Conservation (phyloP, 2,797 vertebrate genomes). For the Sandelia bainsii region DNA sequence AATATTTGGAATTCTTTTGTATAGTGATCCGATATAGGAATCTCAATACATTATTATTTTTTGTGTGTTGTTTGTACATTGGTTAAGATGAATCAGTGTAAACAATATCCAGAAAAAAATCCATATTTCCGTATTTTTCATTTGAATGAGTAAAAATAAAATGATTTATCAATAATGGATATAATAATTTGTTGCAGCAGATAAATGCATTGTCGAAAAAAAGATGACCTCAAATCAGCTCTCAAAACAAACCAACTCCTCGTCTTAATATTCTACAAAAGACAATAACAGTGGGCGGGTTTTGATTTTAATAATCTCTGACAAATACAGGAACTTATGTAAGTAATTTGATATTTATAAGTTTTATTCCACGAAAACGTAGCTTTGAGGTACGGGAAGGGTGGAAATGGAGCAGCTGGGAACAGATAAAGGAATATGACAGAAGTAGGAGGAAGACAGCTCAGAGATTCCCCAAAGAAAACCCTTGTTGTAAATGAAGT, state of each 20-base stretch:
- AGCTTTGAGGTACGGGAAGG: slow-evolving; percentile 25
- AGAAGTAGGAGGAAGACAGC: slow-evolving; percentile 65
- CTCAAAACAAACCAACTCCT: neutral
- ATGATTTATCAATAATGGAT: neutral
- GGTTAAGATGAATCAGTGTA: too few relatives aligned
- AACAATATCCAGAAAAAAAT: too few relatives aligned
- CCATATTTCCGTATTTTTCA: too few relatives aligned
- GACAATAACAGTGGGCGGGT: slow-evolving; percentile 14
- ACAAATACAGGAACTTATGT: slow-evolving; percentile 61
- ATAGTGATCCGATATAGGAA: too few relatives aligned
- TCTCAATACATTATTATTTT: too few relatives aligned
- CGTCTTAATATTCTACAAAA: slow-evolving; percentile 1
- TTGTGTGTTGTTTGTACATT: too few relatives aligned
- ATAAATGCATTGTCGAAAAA: neutral
- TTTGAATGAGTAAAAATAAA: neutral
- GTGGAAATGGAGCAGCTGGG: slow-evolving; percentile 23
- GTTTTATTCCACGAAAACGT: slow-evolving; percentile 46
- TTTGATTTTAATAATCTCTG: slow-evolving; percentile 50
- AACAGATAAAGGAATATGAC: slow-evolving; percentile 61
- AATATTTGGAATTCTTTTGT: too few relatives aligned
- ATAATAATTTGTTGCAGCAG: neutral
- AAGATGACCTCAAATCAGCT: neutral
- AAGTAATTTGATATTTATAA: slow-evolving; percentile 64
- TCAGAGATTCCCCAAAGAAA: slow-evolving; percentile 58
- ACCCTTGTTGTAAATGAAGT: slow-evolving; percentile 71